Conservation (phyloP, 2,113 vertebrate species). For the Cyrtonyx montezumae region DNA sequence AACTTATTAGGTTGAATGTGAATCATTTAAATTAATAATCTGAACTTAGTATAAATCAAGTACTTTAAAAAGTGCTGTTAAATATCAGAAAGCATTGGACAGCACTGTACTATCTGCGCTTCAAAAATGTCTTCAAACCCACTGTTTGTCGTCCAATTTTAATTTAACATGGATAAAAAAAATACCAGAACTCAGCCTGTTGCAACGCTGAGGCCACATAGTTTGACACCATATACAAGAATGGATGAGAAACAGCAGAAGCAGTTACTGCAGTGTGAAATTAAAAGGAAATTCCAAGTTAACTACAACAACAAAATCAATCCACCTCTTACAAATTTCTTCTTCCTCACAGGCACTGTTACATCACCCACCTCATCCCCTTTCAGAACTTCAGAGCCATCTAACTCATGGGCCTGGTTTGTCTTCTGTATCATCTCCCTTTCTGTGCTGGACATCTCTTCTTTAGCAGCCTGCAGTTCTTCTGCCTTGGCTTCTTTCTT, state of each 20-base stretch:
- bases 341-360: background rate
- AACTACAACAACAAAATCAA: background rate
- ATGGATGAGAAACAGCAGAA: background rate
- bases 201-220: background rate
- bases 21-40: background rate
- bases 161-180: background rate
- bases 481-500: slow-evolving; percentile 95
- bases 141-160: background rate
- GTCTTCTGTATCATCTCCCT: slow-evolving; percentile 84
- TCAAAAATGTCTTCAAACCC: background rate
- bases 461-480: slow-evolving; percentile 92
- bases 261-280: background rate
- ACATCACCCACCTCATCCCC: slow-evolving; percentile 88
- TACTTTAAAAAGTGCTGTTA: background rate
- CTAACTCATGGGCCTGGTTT: slow-evolving; percentile 79
- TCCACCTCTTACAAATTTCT: background rate
- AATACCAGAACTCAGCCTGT: background rate
- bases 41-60: background rate
- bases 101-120: background rate
- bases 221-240: background rate
- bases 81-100: background rate
- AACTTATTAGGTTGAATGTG: background rate
- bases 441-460: slow-evolving; percentile 85
- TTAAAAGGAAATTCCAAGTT: background rate
- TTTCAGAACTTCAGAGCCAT: slow-evolving; percentile 84